phyloP scores from a whole-genome alignment of 2,888 invertebrate species.

The Caenorhabditis sulstoni region DNA sequence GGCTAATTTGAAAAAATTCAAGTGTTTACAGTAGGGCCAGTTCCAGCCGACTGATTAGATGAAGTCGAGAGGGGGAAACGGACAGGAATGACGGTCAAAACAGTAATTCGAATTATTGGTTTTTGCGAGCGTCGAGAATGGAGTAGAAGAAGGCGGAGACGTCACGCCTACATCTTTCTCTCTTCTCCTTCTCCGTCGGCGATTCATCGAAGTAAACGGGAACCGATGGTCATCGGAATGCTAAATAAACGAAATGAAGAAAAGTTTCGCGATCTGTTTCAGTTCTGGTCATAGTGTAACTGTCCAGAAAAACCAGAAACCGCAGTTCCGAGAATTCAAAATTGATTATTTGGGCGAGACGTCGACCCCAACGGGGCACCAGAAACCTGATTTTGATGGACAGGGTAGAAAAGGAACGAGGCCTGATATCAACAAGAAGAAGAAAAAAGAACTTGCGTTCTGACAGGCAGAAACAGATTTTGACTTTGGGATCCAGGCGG shows the following conservation, averaged over 20 bases:
- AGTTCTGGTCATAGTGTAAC: not conserved
- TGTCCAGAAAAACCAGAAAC: not conserved
- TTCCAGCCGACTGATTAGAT: conserved; percentile 34
- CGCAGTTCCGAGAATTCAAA: conserved; percentile 1
- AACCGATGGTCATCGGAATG: conserved; percentile 9
- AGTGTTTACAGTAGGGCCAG: conserved; percentile 32
- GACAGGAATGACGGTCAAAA: conserved; percentile 52
- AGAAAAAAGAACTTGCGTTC: not conserved
- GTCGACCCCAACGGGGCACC: conserved; percentile 6
- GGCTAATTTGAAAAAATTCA: conserved; percentile 31
- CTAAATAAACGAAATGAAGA: conserved; percentile 2
- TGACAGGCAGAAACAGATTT: conserved; percentile 14
- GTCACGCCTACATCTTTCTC: conserved; percentile 52
- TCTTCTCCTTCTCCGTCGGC: conserved; percentile 4
- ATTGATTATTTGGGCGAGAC: not conserved
- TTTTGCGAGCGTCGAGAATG: conserved; percentile 32
- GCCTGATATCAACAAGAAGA: conserved; percentile 44
- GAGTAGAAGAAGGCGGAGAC: conserved; percentile 31
- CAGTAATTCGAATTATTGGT: conserved; percentile 57
- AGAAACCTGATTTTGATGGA: conserved; percentile 41
- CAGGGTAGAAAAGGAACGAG: conserved; percentile 21
- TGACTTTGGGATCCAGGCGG: not conserved
- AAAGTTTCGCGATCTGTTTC: not conserved
- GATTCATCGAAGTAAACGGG: conserved; percentile 17
- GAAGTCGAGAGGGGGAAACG: conserved; percentile 33